These are phyloP conservation scores for Artibeus lituratus DNA, from an alignment of 2,797 vertebrate genomes.

Conservation along the genomic window DNA sequence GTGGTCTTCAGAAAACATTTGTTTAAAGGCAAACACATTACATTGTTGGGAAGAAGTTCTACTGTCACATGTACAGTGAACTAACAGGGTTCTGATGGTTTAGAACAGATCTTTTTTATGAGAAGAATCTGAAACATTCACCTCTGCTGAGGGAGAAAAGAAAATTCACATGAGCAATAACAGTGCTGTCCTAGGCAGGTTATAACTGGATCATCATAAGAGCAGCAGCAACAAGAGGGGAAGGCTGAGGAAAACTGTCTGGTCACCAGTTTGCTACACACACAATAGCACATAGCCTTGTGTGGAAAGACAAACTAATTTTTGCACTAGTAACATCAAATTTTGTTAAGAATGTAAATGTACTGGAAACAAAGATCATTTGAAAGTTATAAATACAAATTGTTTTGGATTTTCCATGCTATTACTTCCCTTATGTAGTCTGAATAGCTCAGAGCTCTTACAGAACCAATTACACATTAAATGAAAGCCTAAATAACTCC, in stretches of 20 bases:
- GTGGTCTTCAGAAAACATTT: background rate
- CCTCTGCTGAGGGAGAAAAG: background rate
- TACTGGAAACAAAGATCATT: slow-evolving; percentile 22
- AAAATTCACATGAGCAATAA: background rate
- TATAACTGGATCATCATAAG: background rate
- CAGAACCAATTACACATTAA: background rate
- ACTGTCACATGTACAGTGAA: background rate
- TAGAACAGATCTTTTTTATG: background rate
- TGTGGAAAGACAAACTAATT: slow-evolving; percentile 32
- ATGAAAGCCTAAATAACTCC: background rate
- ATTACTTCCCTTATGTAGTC: background rate
- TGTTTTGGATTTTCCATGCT: background rate
- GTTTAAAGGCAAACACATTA: background rate
- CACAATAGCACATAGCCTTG: background rate
- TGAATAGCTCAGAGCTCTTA: slow-evolving; percentile 20
- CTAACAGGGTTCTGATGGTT: background rate
- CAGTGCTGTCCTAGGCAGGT: background rate
- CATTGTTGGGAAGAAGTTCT: background rate
- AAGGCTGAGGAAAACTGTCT: background rate
- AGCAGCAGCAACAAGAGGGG: background rate
- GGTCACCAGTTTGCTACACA: background rate
- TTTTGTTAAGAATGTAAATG: slow-evolving; percentile 30
- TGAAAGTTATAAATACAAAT: slow-evolving; percentile 51
- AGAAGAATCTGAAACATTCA: background rate
- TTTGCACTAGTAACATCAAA: slow-evolving; percentile 18